Conservation (phyloP, 2,888 invertebrate species). For the Trachelus troglodyta region DNA sequence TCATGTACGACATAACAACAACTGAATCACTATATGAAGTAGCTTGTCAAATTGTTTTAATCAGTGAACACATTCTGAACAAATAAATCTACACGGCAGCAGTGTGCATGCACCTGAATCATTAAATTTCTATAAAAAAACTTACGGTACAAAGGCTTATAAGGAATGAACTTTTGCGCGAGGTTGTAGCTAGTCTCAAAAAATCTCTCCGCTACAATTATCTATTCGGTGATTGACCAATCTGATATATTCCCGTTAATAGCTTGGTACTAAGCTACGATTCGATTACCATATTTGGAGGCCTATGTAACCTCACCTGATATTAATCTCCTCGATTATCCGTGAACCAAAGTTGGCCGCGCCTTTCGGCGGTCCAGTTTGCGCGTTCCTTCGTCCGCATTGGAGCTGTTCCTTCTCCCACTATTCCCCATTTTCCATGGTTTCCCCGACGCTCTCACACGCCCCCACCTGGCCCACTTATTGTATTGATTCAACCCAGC, state of each 20-base stretch:
- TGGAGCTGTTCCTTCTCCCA: conserved; percentile 19
- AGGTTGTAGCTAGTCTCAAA: not conserved
- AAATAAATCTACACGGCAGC: not conserved
- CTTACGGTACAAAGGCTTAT: not conserved
- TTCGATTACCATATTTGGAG: conserved; percentile 17
- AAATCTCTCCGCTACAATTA: not conserved
- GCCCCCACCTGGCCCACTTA: conserved; percentile 62
- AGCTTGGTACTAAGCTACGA: conserved; percentile 1
- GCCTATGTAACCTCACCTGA: conserved; percentile 12
- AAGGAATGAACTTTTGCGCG: not conserved
- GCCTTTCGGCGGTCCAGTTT: conserved; percentile 45
- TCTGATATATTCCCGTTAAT: not conserved
- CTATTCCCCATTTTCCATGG: conserved; percentile 2
- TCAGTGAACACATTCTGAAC: not conserved
- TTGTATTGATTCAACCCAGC: conserved; percentile 64
- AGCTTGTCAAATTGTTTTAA: not conserved
- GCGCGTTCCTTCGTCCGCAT: conserved; percentile 42
- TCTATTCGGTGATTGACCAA: not conserved
- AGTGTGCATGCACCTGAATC: not conserved
- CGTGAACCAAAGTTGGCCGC: conserved; percentile 50
- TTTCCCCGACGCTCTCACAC: conserved; percentile 48
- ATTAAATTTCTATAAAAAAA: not conserved
- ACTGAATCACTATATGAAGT: not conserved
- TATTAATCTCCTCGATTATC: conserved; percentile 23
- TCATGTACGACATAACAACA: not conserved